phyloP scores from a whole-genome alignment of 2,888 invertebrate genomes.

The Epirrita christyi region DNA sequence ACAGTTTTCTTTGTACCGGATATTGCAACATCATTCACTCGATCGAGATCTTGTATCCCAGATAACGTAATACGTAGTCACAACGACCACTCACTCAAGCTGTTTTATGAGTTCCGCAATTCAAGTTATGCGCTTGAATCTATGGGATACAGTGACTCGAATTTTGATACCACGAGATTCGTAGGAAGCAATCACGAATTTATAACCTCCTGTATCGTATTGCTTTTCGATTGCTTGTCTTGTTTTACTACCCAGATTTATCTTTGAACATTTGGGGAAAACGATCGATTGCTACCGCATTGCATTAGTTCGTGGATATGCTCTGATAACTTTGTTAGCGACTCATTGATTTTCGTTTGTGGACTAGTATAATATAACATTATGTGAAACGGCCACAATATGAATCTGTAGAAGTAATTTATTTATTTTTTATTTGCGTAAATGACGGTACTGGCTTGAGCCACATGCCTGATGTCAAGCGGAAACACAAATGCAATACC shows the following conservation, averaged over 20 bases:
- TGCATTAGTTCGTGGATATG: slow-evolving; percentile 35
- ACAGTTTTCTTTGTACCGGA: slow-evolving; percentile 4
- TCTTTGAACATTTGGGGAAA: slow-evolving; percentile 29
- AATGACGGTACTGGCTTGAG: no score
- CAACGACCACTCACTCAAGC: slow-evolving; percentile 49
- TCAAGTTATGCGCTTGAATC: slow-evolving; percentile 52
- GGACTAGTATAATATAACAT: slow-evolving; percentile 10
- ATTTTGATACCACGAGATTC: slow-evolving; percentile 50
- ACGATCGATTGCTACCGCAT: slow-evolving; percentile 34
- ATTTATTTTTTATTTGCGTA: background rate
- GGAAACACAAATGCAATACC: no score
- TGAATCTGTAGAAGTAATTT: background rate
- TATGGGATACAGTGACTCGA: slow-evolving; percentile 46
- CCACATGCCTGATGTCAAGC: no score
- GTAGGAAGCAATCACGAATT: slow-evolving; percentile 56
- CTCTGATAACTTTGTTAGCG: slow-evolving; percentile 31
- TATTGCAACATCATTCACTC: slow-evolving; percentile 28
- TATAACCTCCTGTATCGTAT: slow-evolving; percentile 56
- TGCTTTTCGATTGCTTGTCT: slow-evolving; percentile 58
- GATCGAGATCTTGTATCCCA: slow-evolving; percentile 42
- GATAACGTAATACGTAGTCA: slow-evolving; percentile 50
- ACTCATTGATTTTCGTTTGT: slow-evolving; percentile 23
- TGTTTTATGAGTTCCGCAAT: slow-evolving; percentile 58
- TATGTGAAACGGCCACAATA: background rate
- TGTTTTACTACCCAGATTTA: slow-evolving; percentile 42